Conservation (phyloP, 2,888 invertebrate genomes). For the Clivina fossor region DNA sequence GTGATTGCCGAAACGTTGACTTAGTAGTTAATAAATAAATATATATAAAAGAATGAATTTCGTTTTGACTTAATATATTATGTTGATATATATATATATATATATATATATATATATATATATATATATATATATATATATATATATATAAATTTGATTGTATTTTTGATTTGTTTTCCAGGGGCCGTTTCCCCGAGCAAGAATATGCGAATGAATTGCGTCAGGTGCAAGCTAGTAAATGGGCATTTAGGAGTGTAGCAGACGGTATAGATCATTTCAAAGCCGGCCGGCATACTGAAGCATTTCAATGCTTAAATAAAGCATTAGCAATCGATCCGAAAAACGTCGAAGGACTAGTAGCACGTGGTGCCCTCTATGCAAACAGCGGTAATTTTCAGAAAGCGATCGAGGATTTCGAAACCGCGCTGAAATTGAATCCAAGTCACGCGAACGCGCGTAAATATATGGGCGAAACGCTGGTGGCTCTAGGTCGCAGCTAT, state of each 20-base stretch:
- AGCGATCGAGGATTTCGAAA: slow-evolving; percentile 93
- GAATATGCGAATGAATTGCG: slow-evolving; percentile 84
- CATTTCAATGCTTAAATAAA: slow-evolving; percentile 91
- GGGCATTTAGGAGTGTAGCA: slow-evolving; percentile 91
- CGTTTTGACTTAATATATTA: slow-evolving; percentile 3
- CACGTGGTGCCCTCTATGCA: slow-evolving; percentile 88
- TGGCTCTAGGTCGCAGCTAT: slow-evolving; percentile 84
- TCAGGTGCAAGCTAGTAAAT: slow-evolving; percentile 88
- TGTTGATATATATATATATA: slow-evolving; percentile 8
- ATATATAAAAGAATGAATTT: too few species aligned
- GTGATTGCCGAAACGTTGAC: too few species aligned
- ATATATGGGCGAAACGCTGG: slow-evolving; percentile 90
- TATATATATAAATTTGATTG: slow-evolving; percentile 5
- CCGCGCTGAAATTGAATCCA: slow-evolving; percentile 83
- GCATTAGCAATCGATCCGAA: slow-evolving; percentile 89
- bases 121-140: neutral
- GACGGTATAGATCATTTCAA: slow-evolving; percentile 95
- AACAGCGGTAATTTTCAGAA: slow-evolving; percentile 92
- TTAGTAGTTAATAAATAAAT: too few species aligned
- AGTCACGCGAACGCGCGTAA: slow-evolving; percentile 91
- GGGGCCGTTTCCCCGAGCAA: slow-evolving; percentile 73
- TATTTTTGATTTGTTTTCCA: slow-evolving; percentile 53
- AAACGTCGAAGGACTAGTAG: slow-evolving; percentile 90
- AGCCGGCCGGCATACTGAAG: slow-evolving; percentile 88
- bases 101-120: neutral